Evolutionary conservation across 30 jellyfish, hydroid and myxozoan species (phyloP).

Genomic region (Chrysaora quinquecirrha): DNA sequence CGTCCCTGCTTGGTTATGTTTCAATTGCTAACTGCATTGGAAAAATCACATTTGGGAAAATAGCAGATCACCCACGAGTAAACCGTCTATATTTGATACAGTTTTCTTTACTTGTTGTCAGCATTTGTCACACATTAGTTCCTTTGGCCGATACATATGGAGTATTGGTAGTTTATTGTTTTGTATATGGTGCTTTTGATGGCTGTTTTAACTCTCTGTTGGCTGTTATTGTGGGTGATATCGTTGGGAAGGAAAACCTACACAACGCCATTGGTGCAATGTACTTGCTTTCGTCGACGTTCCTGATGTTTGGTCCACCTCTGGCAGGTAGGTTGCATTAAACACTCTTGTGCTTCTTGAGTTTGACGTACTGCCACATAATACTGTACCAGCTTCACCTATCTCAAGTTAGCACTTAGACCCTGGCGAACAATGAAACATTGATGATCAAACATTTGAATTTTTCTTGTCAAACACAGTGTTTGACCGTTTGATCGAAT

Average conservation of each 20-base stretch:
- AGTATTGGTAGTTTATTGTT: slow-evolving; percentile 21
- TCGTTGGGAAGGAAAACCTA: slow-evolving; percentile 59
- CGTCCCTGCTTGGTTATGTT: slow-evolving; percentile 72
- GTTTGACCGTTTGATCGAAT: too few species aligned
- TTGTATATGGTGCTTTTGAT: slow-evolving; percentile 65
- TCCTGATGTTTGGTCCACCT: slow-evolving; percentile 77
- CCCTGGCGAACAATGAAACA: too few species aligned
- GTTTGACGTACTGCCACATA: too few species aligned
- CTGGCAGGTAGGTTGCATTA: slow-evolving; percentile 53
- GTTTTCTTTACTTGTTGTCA: slow-evolving; percentile 28
- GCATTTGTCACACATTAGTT: slow-evolving; percentile 58
- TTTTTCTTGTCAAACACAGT: too few species aligned
- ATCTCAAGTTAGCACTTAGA: too few species aligned
- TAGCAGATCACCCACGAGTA: slow-evolving; percentile 41
- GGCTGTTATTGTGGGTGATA: slow-evolving; percentile 61
- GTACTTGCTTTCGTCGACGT: slow-evolving; percentile 64
- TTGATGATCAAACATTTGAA: too few species aligned
- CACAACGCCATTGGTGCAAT: slow-evolving; percentile 69
- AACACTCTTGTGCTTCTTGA: too few species aligned
- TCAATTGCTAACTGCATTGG: slow-evolving; percentile 63
- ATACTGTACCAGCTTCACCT: too few species aligned
- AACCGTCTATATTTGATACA: slow-evolving; percentile 60
- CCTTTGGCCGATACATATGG: slow-evolving; percentile 38
- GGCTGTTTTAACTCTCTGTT: slow-evolving; percentile 57
- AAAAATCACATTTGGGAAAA: slow-evolving; percentile 55